Conservation (phyloP, 2,797 vertebrate species). For the Sparus aurata region DNA sequence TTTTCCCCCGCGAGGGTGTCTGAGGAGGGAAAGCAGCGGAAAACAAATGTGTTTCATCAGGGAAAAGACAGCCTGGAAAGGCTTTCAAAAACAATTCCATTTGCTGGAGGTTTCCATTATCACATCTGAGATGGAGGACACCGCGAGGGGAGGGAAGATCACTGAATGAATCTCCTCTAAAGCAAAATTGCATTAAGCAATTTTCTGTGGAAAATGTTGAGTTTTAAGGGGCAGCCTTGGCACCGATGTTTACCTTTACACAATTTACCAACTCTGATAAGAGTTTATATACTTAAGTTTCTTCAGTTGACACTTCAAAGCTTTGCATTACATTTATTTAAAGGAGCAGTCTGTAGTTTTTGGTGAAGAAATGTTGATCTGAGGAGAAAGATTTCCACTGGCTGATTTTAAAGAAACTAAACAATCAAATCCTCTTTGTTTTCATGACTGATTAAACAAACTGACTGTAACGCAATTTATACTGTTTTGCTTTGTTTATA, state of each 20-base stretch:
- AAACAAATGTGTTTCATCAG: slow-evolving; percentile 74
- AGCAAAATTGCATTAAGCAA: slow-evolving; percentile 1
- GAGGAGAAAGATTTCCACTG: too few relatives aligned
- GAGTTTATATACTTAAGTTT: neutral
- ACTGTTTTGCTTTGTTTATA: too few relatives aligned
- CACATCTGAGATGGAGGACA: slow-evolving; percentile 50
- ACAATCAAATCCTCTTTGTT: too few relatives aligned
- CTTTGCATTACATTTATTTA: neutral
- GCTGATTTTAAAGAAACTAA: too few relatives aligned
- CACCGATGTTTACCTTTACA: neutral
- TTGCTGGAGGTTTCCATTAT: slow-evolving; percentile 65
- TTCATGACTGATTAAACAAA: too few relatives aligned
- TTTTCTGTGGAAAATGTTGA: neutral
- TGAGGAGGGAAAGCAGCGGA: slow-evolving; percentile 37
- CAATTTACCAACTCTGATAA: neutral
- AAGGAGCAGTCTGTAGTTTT: too few relatives aligned
- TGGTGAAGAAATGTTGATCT: too few relatives aligned
- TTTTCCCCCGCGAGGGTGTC: slow-evolving; percentile 42
- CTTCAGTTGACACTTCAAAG: neutral
- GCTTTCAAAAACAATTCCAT: slow-evolving; percentile 62
- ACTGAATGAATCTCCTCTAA: slow-evolving; percentile 36
- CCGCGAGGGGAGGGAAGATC: slow-evolving; percentile 9
- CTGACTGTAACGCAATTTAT: too few relatives aligned
- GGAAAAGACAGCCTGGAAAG: slow-evolving; percentile 37
- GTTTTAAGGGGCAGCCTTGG: neutral